phyloP scores from a whole-genome alignment of 2,888 invertebrate species.

The Aplocera efformata region DNA sequence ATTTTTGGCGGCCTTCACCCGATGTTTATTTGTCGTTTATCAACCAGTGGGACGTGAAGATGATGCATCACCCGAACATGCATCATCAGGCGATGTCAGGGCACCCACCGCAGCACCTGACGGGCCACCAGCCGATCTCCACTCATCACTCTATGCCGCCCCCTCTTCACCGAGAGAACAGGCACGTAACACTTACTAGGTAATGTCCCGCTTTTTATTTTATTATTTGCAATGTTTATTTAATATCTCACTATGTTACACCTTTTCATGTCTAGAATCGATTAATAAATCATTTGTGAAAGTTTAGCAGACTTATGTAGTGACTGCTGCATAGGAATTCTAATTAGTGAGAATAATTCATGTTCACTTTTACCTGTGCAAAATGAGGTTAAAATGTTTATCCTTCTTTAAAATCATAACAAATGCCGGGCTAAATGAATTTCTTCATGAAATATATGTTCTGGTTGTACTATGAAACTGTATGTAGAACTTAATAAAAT shows the following conservation, averaged over 20 bases:
- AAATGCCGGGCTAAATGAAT: no score
- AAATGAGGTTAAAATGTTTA: constrained; percentile 5
- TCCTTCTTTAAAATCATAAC: background rate
- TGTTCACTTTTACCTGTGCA: constrained; percentile 1
- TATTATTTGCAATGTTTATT: constrained; percentile 43
- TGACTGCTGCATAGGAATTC: no score
- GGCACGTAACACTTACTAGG: constrained; percentile 78
- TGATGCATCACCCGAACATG: constrained; percentile 81
- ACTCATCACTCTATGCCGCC: constrained; percentile 83
- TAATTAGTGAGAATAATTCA: constrained; percentile 12
- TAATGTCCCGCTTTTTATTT: constrained; percentile 64
- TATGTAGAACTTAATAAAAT: no score
- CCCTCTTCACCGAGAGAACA: constrained; percentile 84
- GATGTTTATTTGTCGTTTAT: constrained; percentile 62
- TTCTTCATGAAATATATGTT: no score
- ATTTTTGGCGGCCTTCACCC: constrained; percentile 41
- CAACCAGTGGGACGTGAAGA: constrained; percentile 59
- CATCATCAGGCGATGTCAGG: constrained; percentile 78
- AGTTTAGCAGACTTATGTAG: constrained; percentile 4
- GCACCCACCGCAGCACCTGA: constrained; percentile 74
- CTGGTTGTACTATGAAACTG: no score
- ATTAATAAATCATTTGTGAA: constrained; percentile 6
- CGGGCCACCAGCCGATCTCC: constrained; percentile 68
- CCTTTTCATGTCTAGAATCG: constrained; percentile 1
- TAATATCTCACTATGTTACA: background rate